Evolutionary conservation across 2,888 invertebrate species (phyloP), one percentile per base, ranked within the genome.

Genomic region (Agapetus fuscipes): DNA sequence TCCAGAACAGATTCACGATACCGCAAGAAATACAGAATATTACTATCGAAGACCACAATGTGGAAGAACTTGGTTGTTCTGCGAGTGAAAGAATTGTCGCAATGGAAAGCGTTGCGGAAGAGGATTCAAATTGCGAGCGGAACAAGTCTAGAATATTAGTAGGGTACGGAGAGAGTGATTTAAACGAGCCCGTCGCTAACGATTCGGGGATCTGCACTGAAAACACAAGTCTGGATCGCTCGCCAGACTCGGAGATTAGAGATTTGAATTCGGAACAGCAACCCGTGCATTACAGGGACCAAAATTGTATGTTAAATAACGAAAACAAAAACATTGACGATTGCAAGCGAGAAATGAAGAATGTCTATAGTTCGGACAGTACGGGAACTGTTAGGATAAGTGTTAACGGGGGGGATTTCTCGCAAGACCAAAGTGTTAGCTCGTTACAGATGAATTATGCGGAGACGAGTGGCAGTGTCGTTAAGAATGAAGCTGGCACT

Each of bases 181-280:
- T 37, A 1, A 43, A 46, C 25, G 66, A 66, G 42, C 65, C 66
- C 46, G 40, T 40, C 10, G 62, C 67, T 0, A 65, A 50, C 0
- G 81, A 82, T 55, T 81, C 81, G 0, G 81, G 82, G 1, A 78
- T 82, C 34, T 80, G 80, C 53, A 82, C 82, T 15, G 82, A 81
- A 56, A 82, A 79, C 48, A 80, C 81, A 17, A 80, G 80, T 51
- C 59, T 81, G 53, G 77, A 78, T 56, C 61, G 76, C 52, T 76
- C 76, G 7, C 77, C 78, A 1, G 77, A 74, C 42, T 61, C 73
- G 2, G 76, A 78, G 41, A 59, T 66, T 38, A 64, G 49, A 39
- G 55, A 52, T 11, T 43, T 48, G 27, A 30, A 35, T 20, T n/a
- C n/a, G n/a, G n/a, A n/a, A n/a, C n/a, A n/a, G n/a, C n/a, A n/a